These are phyloP conservation scores for Prolemur simus DNA, from an alignment of 2,113 vertebrate species.

Conservation along the genomic window DNA sequence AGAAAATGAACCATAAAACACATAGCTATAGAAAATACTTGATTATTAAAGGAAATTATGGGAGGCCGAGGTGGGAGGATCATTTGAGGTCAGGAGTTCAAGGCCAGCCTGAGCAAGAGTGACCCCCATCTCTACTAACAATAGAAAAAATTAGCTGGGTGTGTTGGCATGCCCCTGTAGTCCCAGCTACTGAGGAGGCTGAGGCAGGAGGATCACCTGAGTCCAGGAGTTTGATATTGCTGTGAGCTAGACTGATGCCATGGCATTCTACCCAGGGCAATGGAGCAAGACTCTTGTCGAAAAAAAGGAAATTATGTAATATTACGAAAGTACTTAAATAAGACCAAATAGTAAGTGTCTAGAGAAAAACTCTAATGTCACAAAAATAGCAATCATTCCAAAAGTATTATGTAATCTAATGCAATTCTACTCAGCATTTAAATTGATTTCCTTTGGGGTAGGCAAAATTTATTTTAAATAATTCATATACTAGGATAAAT, in stretches of 20 bases:
- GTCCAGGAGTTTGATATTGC: too few relatives aligned
- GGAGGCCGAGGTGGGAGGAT: too few relatives aligned
- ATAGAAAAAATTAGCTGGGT: too few relatives aligned
- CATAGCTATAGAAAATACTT: neutral
- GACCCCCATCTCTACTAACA: too few relatives aligned
- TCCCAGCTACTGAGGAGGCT: too few relatives aligned
- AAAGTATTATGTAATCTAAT: neutral
- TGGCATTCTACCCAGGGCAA: too few relatives aligned
- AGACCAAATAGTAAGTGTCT: neutral
- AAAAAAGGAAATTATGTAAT: neutral
- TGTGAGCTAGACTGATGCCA: too few relatives aligned
- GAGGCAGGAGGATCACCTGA: too few relatives aligned
- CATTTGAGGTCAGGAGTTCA: too few relatives aligned
- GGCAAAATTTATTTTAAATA: conserved; percentile 2
- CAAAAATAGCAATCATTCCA: neutral
- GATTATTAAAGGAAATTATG: neutral
- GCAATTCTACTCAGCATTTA: neutral
- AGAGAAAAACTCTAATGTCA: neutral
- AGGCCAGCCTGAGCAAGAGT: too few relatives aligned
- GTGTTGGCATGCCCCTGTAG: too few relatives aligned
- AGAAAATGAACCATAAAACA: neutral
- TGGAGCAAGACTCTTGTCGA: too few relatives aligned
- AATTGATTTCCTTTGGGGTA: neutral
- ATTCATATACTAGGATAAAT: neutral
- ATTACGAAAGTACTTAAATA: neutral